Conservation (phyloP, 2,113 vertebrate species). For the Apteryx owenii region DNA sequence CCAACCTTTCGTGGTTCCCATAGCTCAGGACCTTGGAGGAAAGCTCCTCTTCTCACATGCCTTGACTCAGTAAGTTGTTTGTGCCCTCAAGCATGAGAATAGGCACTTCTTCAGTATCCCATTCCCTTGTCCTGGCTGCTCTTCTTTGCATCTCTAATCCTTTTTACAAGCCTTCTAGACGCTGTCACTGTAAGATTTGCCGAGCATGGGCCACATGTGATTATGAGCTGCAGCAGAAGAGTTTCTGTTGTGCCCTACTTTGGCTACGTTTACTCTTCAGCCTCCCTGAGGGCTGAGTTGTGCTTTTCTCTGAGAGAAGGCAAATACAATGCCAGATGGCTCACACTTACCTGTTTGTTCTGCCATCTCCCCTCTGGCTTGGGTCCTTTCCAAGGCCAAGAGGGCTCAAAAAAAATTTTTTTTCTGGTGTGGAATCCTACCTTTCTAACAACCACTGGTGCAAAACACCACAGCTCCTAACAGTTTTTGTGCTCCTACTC, state of each 20-base stretch:
- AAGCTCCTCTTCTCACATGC: background rate
- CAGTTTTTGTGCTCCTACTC: background rate
- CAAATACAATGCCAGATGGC: constrained; percentile 17
- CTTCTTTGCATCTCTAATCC: background rate
- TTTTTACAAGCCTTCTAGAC: background rate
- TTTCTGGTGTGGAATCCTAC: background rate
- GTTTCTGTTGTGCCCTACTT: background rate
- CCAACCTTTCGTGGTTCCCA: background rate
- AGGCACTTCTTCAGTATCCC: background rate
- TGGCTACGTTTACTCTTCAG: background rate
- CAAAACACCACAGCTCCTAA: background rate
- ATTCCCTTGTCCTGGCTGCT: background rate
- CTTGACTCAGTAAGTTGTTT: rapidly evolving
- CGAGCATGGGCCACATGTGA: rapidly evolving
- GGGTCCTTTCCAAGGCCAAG: constrained; percentile 14
- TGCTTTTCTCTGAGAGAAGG: background rate
- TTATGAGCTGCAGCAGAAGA: background rate
- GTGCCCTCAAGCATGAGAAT: rapidly evolving
- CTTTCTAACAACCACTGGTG: background rate
- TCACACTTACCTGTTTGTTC: background rate
- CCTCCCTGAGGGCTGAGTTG: background rate
- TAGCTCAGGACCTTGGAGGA: background rate
- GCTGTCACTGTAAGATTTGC: background rate
- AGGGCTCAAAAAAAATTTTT: background rate
- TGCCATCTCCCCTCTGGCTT: background rate